Percentiles rank a stretch among this genome's conserved stretches.
Conservation (phyloP, 2,113 vertebrate species). For the Cettia cetti region DNA sequence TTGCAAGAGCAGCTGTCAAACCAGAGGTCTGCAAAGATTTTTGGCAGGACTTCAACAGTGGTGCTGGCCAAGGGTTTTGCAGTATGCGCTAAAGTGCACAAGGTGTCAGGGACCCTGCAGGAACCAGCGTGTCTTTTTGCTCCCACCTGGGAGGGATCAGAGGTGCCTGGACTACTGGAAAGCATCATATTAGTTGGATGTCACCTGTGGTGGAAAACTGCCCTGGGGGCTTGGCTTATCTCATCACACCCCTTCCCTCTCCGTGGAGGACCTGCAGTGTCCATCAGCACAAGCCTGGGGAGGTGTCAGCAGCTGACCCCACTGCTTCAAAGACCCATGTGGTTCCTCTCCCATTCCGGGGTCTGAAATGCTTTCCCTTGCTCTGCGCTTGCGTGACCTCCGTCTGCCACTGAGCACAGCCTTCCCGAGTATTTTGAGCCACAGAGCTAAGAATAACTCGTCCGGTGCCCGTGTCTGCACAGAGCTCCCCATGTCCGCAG, state of each 20-base stretch:
- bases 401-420: background rate
- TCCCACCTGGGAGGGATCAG: background rate
- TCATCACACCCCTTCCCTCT: background rate
- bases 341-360: background rate
- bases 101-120: background rate
- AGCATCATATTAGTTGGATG: background rate
- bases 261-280: background rate
- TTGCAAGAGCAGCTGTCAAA: background rate
- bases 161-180: background rate
- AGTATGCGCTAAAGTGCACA: background rate
- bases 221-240: background rate
- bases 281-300: background rate
- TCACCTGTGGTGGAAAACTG: background rate
- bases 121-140: background rate
- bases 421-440: conserved; percentile 18
- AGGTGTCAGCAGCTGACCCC: background rate
- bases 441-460: conserved; percentile 38
- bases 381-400: conserved; percentile 32
- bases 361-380: background rate
- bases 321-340: background rate
- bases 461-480: background rate
- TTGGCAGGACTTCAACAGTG: background rate
- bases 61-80: background rate
- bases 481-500: background rate
- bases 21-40: background rate